Conservation (phyloP, 2,113 vertebrate species). For the Coturnix japonica region DNA sequence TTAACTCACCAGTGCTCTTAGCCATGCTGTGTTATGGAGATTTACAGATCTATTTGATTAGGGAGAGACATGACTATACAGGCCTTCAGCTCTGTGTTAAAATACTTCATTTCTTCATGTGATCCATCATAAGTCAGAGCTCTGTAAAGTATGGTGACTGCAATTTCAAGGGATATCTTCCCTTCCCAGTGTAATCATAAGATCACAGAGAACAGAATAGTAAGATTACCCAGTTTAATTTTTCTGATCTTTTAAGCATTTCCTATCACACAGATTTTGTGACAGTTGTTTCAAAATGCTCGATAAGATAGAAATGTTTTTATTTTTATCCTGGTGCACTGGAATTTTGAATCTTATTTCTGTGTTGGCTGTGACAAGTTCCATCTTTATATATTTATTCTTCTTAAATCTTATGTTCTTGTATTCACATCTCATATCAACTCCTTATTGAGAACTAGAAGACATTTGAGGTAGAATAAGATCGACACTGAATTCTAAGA, state of each 20-base stretch:
- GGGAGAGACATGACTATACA: neutral
- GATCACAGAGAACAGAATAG: neutral
- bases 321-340: neutral
- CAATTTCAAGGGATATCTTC: neutral
- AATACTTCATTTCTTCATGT: conserved; percentile 8
- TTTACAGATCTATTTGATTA: neutral
- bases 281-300: neutral
- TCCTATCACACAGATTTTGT: neutral
- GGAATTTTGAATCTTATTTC: neutral
- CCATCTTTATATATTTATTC: neutral
- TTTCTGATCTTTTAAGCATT: neutral
- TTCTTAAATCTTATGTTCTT: neutral
- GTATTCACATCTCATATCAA: neutral
- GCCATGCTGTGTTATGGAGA: neutral
- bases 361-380: neutral
- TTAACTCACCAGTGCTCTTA: neutral
- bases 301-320: neutral
- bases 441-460: neutral
- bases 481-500: neutral
- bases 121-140: neutral
- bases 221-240: neutral
- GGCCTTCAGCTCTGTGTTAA: neutral
- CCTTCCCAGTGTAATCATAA: neutral
- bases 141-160: conserved; percentile 7
- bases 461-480: neutral